Conservation (phyloP, 2,113 vertebrate species). For the Lamprologus sp. region DNA sequence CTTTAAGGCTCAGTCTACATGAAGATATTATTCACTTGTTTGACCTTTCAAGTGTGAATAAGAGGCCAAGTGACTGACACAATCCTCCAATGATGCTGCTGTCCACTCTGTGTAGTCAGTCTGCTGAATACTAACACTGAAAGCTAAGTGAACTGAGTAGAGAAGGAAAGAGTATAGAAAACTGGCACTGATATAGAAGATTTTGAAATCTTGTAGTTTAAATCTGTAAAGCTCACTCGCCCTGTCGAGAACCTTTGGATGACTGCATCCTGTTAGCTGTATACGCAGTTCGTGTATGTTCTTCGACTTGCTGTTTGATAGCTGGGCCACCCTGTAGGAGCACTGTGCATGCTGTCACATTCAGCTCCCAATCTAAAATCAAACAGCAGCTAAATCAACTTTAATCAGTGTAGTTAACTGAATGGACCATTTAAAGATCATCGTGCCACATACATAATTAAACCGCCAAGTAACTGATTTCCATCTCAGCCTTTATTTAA, state of each 20-base stretch:
- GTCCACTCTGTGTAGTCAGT: background rate
- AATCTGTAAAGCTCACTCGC: background rate
- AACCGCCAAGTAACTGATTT: constrained; percentile 41
- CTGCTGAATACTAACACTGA: background rate
- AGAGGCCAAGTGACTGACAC: background rate
- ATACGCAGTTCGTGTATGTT: background rate
- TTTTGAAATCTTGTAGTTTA: background rate
- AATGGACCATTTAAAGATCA: constrained; percentile 32
- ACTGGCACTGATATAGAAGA: background rate
- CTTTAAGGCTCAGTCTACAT: background rate
- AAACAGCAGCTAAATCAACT: constrained; percentile 48
- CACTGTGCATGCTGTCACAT: background rate
- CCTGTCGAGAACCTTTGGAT: background rate
- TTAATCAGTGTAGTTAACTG: constrained; percentile 17
- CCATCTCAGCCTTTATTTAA: constrained; percentile 26
- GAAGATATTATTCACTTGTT: background rate
- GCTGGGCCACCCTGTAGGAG: background rate
- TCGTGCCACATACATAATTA: constrained; percentile 43
- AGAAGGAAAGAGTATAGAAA: background rate
- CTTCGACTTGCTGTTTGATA: background rate
- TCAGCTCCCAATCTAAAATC: background rate
- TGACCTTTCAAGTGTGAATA: background rate
- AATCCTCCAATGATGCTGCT: background rate
- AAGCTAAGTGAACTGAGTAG: background rate
- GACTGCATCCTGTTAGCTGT: background rate